Base-by-base conservation (phyloP, 2,888 invertebrate species). In the Cepaea hortensis region DNA sequence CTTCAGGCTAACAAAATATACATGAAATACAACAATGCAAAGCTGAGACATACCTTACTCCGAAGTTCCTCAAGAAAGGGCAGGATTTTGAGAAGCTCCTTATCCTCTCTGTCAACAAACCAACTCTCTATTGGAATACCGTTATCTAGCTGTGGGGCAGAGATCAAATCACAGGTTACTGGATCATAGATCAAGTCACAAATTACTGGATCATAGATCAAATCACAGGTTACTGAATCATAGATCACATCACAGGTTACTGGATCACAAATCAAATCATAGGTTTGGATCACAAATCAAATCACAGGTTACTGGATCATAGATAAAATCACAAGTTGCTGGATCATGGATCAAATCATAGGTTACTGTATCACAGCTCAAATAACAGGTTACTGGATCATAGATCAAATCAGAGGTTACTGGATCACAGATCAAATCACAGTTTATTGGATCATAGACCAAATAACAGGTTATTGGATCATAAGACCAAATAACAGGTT, bases 121-220 rank as follows among this genome's bases (percentile, higher is more conserved):
- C 98, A 98, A 94, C 98, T 98, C 95, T 98, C 98, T 91, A 99
- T 98, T 0, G 98, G 98, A 90, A 98, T 98, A 55, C 98, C 98
- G 95, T 98, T 98, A 95, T 98, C 98, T 87, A 98, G 95, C 96
- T 98, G 96, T 88, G 95, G 95, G 89, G 89, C 90, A 92, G 90
- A 88, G 87, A 85, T 23, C 62, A 5, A 80, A 48, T 72, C 70
- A 82, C 15, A 35, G 23, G 13, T 46, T 75, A 15, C 15, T 7
- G 6, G 20, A 18, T 50, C 11, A n/a, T 3, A n/a, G 13, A 46
- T 15, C 73, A 46, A 35, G 23, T n/a, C 73, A 75, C 73, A 75
- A 5, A 1, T 18, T n/a, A 20, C 68, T 20, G 13, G 18, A 68
- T 20, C 68, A 20, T 65, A 65, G 13, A 18, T 18, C 2, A 65